Evolutionary conservation across 64 coral and sea anemone species (phyloP), one percentile per base, ranked within the genome.

Genomic region (Montipora cactus): DNA sequence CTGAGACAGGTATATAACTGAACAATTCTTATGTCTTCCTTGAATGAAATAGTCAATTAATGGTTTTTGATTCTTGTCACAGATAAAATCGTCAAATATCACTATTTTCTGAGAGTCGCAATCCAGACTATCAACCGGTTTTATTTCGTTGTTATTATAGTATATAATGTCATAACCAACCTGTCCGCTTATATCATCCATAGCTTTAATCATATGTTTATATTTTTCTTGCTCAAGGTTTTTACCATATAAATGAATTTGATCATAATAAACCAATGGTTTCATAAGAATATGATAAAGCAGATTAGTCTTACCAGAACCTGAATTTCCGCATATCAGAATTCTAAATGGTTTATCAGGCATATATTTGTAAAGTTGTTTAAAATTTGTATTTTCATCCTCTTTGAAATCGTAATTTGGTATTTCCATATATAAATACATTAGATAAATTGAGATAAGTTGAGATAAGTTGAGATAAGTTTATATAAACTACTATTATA

Each of bases 391-490:
- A n/a, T 92, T 70, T 61, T 23, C 22, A 23, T 23, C 22, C 22
- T 23, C 22, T 23, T 14, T 49, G 21, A 47, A 50, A 59, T 92
- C 90, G 4, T 92, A 84, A 53, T 92, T 81, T 15, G 90, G 90
- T 52, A 83, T 81, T 4, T 84, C 49, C 78, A 83, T 84, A 25
- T 23, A 23, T 23, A 23, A 23, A 92, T 92, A 84, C 12, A 23
- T 23, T 23, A 0, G 13, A 44, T 92, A 55, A 3, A 25, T 90
- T 88, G 75, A 2, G 71, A 71, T 90, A 79, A 90, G 11, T 90
- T 92, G 5, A 92, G 79, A 92, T 92, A 92, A 84, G 79, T 84
- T 92, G 1, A 92, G 66, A 75, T 83, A 92, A 83, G 19, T 84
- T 92, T 62, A 84, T 74, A 53, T 83, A 84, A 92, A 23, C 22